phyloP scores from a whole-genome alignment of 2,113 vertebrate genomes.

The Silurus meridionalis region DNA sequence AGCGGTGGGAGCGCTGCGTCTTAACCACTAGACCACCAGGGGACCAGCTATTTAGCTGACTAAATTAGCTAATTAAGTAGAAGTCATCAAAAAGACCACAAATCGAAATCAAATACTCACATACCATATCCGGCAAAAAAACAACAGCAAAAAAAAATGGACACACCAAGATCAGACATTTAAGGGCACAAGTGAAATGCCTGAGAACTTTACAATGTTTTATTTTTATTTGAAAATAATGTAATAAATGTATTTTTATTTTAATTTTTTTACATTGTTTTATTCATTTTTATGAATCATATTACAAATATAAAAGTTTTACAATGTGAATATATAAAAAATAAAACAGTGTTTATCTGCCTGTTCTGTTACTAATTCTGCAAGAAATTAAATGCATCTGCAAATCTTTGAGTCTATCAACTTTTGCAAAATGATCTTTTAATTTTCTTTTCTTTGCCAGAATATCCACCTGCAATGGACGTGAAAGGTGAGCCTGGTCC shows the following conservation, averaged over 20 bases:
- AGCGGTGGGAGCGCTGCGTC: too few species aligned
- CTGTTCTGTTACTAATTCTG: background rate
- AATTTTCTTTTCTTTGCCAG: constrained; percentile 69
- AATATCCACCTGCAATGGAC: constrained; percentile 87
- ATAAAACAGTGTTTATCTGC: background rate
- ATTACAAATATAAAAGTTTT: background rate
- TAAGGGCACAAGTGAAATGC: background rate
- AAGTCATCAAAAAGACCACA: background rate
- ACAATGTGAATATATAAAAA: too few species aligned
- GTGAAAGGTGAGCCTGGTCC: constrained; percentile 94
- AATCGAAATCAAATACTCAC: background rate
- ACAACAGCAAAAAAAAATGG: background rate
- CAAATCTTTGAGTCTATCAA: background rate
- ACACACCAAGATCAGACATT: background rate
- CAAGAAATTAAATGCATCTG: background rate
- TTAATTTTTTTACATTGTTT: too few species aligned
- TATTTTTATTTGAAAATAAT: background rate
- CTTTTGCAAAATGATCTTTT: background rate
- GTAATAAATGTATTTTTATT: too few species aligned
- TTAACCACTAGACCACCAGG: too few species aligned
- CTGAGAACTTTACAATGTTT: background rate
- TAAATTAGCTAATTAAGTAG: background rate
- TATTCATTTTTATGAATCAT: background rate
- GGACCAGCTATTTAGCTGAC: background rate
- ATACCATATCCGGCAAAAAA: background rate